Evolutionary conservation across 2,113 vertebrate genomes (phyloP).

Genomic region (Ptyas mucosa): DNA sequence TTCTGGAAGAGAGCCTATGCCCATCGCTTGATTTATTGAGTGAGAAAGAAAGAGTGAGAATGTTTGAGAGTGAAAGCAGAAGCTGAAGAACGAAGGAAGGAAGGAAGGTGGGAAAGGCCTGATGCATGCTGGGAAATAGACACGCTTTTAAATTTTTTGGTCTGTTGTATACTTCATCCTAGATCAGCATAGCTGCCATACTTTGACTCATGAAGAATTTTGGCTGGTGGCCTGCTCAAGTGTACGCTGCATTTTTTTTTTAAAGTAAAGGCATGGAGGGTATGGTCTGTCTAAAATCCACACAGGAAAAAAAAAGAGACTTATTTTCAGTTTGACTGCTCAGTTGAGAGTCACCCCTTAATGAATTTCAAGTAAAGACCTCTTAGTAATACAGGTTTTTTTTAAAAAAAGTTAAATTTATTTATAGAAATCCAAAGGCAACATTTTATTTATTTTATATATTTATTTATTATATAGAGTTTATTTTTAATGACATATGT

Average conservation of each 20-base stretch:
- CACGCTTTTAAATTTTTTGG: conserved; percentile 77
- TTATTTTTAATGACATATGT: conserved; percentile 91
- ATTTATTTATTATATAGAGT: conserved; percentile 91
- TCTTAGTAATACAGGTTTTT: conserved; percentile 68
- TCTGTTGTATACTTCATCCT: conserved; percentile 73
- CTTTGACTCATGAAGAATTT: conserved; percentile 72
- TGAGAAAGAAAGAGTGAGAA: conserved; percentile 50
- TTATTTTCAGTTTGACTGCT: conserved; percentile 67
- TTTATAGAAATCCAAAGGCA: conserved; percentile 89
- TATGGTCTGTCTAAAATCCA: conserved; percentile 71
- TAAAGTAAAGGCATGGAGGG: conserved; percentile 70
- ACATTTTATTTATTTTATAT: conserved; percentile 92
- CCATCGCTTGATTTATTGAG: conserved; percentile 72
- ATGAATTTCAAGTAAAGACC: conserved; percentile 79
- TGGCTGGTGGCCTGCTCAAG: conserved; percentile 75
- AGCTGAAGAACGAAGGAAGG: conserved; percentile 34
- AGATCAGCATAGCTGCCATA: conserved; percentile 76
- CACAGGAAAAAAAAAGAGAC: conserved; percentile 57
- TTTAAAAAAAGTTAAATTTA: conserved; percentile 77
- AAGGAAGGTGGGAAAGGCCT: conserved; percentile 65
- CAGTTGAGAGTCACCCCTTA: conserved; percentile 66
- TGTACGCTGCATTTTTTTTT: conserved; percentile 70
- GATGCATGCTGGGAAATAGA: conserved; percentile 82
- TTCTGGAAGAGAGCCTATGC: conserved; percentile 74
- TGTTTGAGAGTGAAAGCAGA: conserved; percentile 31